Percentiles rank a stretch among this genome's conserved stretches.
Evolutionary conservation across 2,113 vertebrate genomes (phyloP).

Genomic region (Chlamydotis undulata): DNA sequence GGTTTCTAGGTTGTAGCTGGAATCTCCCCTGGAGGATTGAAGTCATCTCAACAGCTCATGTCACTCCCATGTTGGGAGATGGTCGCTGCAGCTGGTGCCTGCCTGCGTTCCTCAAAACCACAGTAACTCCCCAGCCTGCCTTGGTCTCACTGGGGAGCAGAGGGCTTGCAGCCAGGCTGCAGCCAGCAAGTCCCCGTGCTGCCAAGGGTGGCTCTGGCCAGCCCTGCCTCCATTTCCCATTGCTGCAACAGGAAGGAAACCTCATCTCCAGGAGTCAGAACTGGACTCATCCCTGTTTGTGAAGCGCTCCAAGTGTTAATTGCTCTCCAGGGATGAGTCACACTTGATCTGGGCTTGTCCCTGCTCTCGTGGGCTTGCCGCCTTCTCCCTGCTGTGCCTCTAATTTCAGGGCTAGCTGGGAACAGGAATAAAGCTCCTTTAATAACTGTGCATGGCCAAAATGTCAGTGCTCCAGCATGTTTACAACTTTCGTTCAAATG

Average conservation of each 20-base stretch:
- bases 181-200: not conserved
- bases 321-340: not conserved
- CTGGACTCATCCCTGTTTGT: not conserved
- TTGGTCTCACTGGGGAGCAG: not conserved
- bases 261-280: not conserved
- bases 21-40: not conserved
- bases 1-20: constrained; percentile 17
- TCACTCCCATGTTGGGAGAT: accelerated
- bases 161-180: not conserved
- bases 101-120: not conserved
- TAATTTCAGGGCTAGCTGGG: constrained; percentile 15
- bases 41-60: not conserved
- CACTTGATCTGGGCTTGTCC: not conserved
- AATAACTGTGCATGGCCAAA: not conserved
- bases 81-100: not conserved
- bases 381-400: not conserved
- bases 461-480: not conserved
- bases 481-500: not conserved
- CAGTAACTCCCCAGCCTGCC: not conserved
- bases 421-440: not conserved
- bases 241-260: not conserved
- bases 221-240: not conserved
- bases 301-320: constrained; percentile 34
- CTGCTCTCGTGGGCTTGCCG: not conserved
- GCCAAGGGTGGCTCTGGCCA: not conserved